Evolutionary conservation across 2,797 vertebrate genomes (phyloP), one percentile per base, ranked within the genome.

Genomic region (Staurois parvus): DNA sequence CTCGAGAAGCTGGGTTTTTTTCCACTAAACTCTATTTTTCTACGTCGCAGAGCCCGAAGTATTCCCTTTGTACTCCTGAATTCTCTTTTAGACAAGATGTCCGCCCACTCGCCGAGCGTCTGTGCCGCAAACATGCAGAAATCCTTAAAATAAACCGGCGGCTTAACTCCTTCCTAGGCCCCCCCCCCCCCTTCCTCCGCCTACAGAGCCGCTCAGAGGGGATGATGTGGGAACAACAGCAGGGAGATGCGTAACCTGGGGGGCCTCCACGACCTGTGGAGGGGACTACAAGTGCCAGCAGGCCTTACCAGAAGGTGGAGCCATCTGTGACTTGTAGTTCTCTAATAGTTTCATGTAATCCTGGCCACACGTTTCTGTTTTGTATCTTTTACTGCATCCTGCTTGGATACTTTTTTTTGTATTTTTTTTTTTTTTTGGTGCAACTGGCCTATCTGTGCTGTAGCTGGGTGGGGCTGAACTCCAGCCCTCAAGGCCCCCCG

Each of bases 1-100:
- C 95, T 93, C 75, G 95, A 96, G 91, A 96, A 96, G 90, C 91
- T 96, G 88, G 93, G 94, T 87, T 96, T 94, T n/a, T 92, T 96
- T 96, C 92, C 94, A 95, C 88, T 96, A 92, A 93, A 9, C 29
- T 87, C 45, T 83, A 29, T 74, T 40, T 72, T 78, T 68, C n/a
- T 82, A 10, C 70, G 64, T 70, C 34, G 21, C 75, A 6, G 21
- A 28, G 62, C 59, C 30, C 34, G 75, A n/a, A 37, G 45, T 72
- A 74, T 64, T 62, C 13, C 40, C 6, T 4, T 0, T 48, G 29
- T 75, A 80, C 70, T 73, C 0, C 0, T 10, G 79, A 48, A 15
- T 84, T 66, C 32, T 17, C 42, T 34, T 72, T 34, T 72, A 77
- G 37, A 72, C 70, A 52, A 74, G 29, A 73, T 59, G 29, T 81